phyloP scores from a whole-genome alignment of 2,888 invertebrate genomes.

The Clunio marinus region DNA sequence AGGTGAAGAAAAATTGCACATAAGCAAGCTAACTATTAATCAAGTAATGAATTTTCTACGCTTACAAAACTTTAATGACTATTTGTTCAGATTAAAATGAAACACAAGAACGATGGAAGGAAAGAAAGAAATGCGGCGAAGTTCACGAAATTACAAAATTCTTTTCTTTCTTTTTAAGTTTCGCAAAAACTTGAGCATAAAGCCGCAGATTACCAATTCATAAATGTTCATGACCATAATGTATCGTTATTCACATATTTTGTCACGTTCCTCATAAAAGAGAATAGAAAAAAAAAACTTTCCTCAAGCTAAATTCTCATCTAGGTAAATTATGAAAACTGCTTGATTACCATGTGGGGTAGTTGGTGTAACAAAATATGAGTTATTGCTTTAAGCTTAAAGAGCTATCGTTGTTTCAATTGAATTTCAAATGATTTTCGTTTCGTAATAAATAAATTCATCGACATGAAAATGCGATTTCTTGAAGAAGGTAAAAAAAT shows the following conservation, averaged over 20 bases:
- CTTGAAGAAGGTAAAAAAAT: neutral
- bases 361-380: no score
- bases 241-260: no score
- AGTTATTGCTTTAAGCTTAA: no score
- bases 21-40: neutral
- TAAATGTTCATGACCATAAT: no score
- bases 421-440: conserved; percentile 31
- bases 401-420: conserved; percentile 19
- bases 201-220: neutral
- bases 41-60: neutral
- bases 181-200: neutral
- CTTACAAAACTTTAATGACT: neutral
- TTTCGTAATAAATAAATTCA: conserved; percentile 17
- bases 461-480: neutral
- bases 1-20: conserved; percentile 5
- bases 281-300: no score
- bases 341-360: no score
- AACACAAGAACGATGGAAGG: neutral
- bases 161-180: neutral
- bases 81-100: neutral
- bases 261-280: no score
- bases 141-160: neutral
- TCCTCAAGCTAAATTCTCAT: no score
- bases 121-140: no score
- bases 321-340: no score